Conservation (phyloP, 2,888 invertebrate genomes). For the Hyposoter didymator region DNA sequence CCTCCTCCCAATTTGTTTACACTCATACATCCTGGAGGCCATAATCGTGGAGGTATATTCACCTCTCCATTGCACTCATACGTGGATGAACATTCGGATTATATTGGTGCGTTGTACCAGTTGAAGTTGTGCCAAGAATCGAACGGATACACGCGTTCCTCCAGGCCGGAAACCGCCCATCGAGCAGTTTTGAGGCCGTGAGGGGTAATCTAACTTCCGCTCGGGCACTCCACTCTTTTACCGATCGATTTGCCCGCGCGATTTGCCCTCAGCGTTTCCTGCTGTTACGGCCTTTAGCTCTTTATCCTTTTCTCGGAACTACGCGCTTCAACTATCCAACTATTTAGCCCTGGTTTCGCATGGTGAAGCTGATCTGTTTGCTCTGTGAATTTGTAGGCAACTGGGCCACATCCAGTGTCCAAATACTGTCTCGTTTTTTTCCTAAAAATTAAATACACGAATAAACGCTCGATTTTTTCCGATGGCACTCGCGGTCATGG, state of each 20-base stretch:
- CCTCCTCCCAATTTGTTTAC: conserved; percentile 17
- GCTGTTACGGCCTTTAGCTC: conserved; percentile 8
- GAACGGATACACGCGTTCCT: conserved; percentile 63
- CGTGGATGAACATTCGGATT: conserved; percentile 11
- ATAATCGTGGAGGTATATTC: conserved; percentile 1
- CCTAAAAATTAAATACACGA: neutral
- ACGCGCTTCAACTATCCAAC: conserved; percentile 3
- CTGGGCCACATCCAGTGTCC: neutral
- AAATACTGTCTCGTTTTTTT: neutral
- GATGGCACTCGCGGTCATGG: too few relatives aligned
- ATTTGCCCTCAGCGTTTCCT: conserved; percentile 63
- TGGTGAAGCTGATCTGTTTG: neutral
- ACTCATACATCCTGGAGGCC: conserved; percentile 9
- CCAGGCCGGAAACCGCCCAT: conserved; percentile 61
- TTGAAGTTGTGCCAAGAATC: conserved; percentile 49
- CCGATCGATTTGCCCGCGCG: conserved; percentile 67
- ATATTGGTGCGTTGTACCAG: conserved; percentile 14
- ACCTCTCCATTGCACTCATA: conserved; percentile 15
- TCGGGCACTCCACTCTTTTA: conserved; percentile 32
- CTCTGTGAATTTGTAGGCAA: neutral
- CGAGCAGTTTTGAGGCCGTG: conserved; percentile 60
- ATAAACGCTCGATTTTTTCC: neutral
- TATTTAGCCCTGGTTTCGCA: neutral
- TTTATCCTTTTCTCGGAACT: conserved; percentile 46
- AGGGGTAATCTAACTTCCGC: conserved; percentile 64